Percentiles rank a stretch among this genome's conserved stretches.
These are phyloP conservation scores for Nematolebias whitei DNA, from an alignment of 2,113 vertebrate species.

Conservation along the genomic window DNA sequence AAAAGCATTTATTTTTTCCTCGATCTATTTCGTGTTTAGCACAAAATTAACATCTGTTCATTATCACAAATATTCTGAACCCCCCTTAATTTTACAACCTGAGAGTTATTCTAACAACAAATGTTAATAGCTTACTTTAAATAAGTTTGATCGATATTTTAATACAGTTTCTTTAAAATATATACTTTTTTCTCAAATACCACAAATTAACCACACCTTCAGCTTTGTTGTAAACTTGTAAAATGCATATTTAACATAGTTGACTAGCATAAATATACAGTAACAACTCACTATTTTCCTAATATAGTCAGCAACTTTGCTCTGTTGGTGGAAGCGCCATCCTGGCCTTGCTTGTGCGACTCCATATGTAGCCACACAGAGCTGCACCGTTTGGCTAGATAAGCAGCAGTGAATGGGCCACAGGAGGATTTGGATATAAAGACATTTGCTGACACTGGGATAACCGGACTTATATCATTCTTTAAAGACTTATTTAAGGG, in stretches of 20 bases:
- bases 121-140: neutral
- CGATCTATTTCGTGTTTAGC: neutral
- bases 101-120: neutral
- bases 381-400: neutral
- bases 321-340: neutral
- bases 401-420: neutral
- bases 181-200: neutral
- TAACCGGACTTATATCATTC: neutral
- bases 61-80: neutral
- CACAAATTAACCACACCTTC: neutral
- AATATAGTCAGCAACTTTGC: slow-evolving; percentile 9
- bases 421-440: neutral
- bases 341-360: neutral
- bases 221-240: neutral
- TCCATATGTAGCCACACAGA: neutral
- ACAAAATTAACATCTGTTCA: slow-evolving; percentile 5
- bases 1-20: too few relatives aligned
- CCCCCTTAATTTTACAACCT: neutral
- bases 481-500: neutral
- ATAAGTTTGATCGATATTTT: neutral
- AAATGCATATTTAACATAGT: neutral
- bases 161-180: neutral
- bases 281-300: slow-evolving; percentile 7
- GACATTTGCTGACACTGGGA: neutral
- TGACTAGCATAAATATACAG: slow-evolving; percentile 1